Conservation (phyloP, 2,888 invertebrate species). For the Napeogenes inachia region DNA sequence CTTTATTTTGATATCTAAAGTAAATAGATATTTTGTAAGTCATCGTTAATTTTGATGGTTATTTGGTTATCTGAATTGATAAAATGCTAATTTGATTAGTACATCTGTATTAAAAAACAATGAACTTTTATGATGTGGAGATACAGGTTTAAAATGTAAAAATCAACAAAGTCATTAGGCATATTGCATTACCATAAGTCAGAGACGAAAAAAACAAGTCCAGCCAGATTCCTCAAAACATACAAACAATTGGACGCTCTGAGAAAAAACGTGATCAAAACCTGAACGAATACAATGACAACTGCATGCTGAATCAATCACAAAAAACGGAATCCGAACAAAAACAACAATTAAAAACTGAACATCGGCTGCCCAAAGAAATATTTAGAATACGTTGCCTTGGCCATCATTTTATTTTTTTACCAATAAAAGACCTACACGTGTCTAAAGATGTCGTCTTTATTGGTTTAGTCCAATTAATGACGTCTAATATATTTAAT, state of each 20-base stretch:
- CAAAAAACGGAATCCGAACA: constrained; percentile 75
- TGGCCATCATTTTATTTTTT: constrained; percentile 34
- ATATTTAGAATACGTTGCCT: constrained; percentile 68
- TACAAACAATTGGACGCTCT: constrained; percentile 66
- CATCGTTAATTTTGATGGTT: neutral
- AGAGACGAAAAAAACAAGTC: constrained; percentile 46
- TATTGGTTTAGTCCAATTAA: constrained; percentile 75
- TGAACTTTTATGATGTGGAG: no score
- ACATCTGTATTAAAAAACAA: neutral
- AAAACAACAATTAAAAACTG: constrained; percentile 74
- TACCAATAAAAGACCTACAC: constrained; percentile 52
- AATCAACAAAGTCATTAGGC: constrained; percentile 67
- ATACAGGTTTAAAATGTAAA: constrained; percentile 39
- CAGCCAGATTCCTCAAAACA: constrained; percentile 61
- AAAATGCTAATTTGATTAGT: neutral
- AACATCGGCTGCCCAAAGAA: constrained; percentile 62
- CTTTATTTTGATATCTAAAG: constrained; percentile 23
- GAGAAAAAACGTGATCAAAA: constrained; percentile 66
- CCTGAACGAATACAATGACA: constrained; percentile 74
- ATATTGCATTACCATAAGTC: constrained; percentile 56
- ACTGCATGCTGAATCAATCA: constrained; percentile 76
- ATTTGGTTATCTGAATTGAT: neutral
- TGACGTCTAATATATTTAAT: constrained; percentile 61
- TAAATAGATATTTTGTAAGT: constrained; percentile 14
- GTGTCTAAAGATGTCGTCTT: constrained; percentile 70